Evolutionary conservation across 2,113 vertebrate species (phyloP), one percentile per base, ranked within the genome.

Genomic region (Erythrocebus patas): DNA sequence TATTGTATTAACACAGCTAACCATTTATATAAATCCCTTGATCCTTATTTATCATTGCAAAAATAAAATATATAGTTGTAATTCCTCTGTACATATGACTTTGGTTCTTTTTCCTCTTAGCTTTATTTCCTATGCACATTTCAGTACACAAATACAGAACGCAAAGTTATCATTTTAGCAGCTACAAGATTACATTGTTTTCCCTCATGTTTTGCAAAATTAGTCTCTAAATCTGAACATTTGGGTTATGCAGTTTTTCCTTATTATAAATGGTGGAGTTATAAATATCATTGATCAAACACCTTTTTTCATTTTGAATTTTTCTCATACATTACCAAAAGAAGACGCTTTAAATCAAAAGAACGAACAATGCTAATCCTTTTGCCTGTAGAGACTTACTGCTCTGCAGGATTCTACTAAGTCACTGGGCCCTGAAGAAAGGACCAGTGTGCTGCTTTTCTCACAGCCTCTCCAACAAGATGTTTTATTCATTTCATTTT

Each of bases 131-230:
- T 52, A 55, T 75, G 52, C 45, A 75, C 64, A 64, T 52, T 80
- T 66, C 55, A 52, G 45, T 68, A 91, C 27, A 73, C 27, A 68
- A 86, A 94, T 61, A 80, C n/a, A 92, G n/a, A 81, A 76, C 57
- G 92, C 20, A 16, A 55, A 75, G 23, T 89, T 81, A 35, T 68
- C 45, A 85, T 55, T 93, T 93, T 80, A 87, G 48, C 13, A 14
- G 57, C 89, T 66, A 92, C 23, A 86, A 70, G 48, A n/a, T 82
- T 72, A 68, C 57, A 83, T 93, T 85, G 9, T 79, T 84, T 86
- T 93, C 88, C 43, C 18, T 57, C 57, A 48, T 70, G 73, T 94
- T 86, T 95, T 92, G 9, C 32, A 95, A 90, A 93, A 80, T 17
- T 23, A 52, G 5, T 50, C 52, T 8, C 89, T 22, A 32, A 78